Evolutionary conservation across 2,888 invertebrate genomes (phyloP).

Genomic region (Brachycybe producta): DNA sequence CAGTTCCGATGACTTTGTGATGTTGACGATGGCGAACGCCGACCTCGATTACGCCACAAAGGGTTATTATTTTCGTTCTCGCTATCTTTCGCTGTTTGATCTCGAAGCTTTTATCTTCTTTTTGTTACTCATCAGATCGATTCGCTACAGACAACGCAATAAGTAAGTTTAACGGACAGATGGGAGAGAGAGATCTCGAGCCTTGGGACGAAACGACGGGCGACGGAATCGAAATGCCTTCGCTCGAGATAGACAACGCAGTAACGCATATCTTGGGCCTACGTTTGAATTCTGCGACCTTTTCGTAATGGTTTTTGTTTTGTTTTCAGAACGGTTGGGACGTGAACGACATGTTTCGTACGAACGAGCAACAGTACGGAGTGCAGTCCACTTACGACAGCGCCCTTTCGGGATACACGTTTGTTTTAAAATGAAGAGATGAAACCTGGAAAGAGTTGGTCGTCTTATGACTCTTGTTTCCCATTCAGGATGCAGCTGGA

Average conservation of each 20-base stretch:
- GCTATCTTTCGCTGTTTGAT: not conserved
- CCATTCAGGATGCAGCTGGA: constrained; percentile 58
- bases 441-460: too few species aligned
- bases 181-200: constrained; percentile 68
- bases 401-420: constrained; percentile 77
- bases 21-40: constrained; percentile 65
- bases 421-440: constrained; percentile 23
- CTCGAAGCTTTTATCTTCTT: too few species aligned
- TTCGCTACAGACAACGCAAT: constrained; percentile 84
- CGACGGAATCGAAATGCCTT: constrained; percentile 53
- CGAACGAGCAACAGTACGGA: constrained; percentile 81
- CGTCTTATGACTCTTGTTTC: too few species aligned
- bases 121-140: constrained; percentile 38
- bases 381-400: constrained; percentile 87
- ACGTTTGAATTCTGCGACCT: not conserved
- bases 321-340: constrained; percentile 74
- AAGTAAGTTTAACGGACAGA: constrained; percentile 66
- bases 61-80: constrained; percentile 37
- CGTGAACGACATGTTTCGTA: constrained; percentile 89
- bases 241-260: constrained; percentile 42
- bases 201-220: constrained; percentile 58
- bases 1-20: constrained; percentile 66
- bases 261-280: constrained; percentile 30
- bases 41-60: constrained; percentile 79
- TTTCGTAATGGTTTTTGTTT: not conserved